Percentiles rank a stretch among this genome's conserved stretches.
Conservation (phyloP, 2,888 invertebrate genomes). For the Carabus problematicus region DNA sequence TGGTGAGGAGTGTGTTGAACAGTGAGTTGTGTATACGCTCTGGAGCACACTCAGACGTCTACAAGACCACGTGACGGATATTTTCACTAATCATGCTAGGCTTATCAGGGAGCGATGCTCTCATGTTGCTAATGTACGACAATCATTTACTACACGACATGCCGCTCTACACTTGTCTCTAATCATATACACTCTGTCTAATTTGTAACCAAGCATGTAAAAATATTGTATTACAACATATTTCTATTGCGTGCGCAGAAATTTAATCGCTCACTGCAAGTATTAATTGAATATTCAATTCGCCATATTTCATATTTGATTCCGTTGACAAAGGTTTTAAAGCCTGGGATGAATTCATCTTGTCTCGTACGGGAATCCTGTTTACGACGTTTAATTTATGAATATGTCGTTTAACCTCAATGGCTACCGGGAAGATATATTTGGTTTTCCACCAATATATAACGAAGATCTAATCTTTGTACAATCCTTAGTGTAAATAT, state of each 20-base stretch:
- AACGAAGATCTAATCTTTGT: constrained; percentile 3
- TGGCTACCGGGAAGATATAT: no score
- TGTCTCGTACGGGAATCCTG: no score
- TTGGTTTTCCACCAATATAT: not conserved
- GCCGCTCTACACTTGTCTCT: constrained; percentile 9
- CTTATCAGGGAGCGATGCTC: constrained; percentile 1
- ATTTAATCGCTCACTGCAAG: no score
- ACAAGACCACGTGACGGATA: not conserved
- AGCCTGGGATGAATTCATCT: no score
- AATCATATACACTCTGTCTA: constrained; percentile 18
- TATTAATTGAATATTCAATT: no score
- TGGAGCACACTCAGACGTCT: constrained; percentile 1
- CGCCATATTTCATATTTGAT: no score
- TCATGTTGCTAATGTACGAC: constrained; percentile 22
- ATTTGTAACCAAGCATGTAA: constrained; percentile 20
- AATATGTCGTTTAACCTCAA: no score
- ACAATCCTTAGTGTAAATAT: constrained; percentile 17
- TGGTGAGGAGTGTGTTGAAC: no score
- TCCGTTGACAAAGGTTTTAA: no score
- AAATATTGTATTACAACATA: not conserved
- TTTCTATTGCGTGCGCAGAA: no score
- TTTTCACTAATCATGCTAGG: constrained; percentile 10
- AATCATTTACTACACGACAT: constrained; percentile 10
- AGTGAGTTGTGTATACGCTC: not conserved
- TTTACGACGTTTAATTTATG: no score